phyloP scores from a whole-genome alignment of 1,140 invertebrate genomes.

The Steinernema feltiae region DNA sequence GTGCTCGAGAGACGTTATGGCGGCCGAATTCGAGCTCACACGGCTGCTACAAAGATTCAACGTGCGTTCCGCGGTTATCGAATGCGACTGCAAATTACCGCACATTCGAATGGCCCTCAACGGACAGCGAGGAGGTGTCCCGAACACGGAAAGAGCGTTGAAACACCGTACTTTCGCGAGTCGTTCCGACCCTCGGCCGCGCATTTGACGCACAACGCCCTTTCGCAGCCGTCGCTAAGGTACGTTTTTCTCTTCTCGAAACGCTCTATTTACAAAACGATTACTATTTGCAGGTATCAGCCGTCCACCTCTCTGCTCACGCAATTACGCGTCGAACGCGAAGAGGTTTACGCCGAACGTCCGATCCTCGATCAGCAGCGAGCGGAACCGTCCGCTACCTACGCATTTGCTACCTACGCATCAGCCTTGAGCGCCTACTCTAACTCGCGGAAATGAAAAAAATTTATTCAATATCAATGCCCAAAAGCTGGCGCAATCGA shows the following conservation, averaged over 20 bases:
- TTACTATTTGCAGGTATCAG: neutral
- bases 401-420: no score
- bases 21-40: constrained; percentile 73
- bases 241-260: neutral
- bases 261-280: neutral
- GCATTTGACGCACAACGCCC: constrained; percentile 10
- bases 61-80: constrained; percentile 85
- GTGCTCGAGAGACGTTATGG: constrained; percentile 83
- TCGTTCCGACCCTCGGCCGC: neutral
- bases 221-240: neutral
- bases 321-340: constrained; percentile 2
- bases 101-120: neutral
- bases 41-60: constrained; percentile 88
- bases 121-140: neutral
- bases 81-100: constrained; percentile 62
- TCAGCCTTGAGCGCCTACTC: no score
- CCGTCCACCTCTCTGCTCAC: neutral
- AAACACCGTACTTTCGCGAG: constrained; percentile 8
- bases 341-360: neutral
- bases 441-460: no score
- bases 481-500: no score
- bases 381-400: neutral
- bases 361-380: neutral
- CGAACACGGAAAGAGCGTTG: neutral
- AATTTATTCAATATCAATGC: no score